These are phyloP conservation scores for Lasioglossum lativentre DNA, from an alignment of 2,888 invertebrate genomes.

Conservation along the genomic window DNA sequence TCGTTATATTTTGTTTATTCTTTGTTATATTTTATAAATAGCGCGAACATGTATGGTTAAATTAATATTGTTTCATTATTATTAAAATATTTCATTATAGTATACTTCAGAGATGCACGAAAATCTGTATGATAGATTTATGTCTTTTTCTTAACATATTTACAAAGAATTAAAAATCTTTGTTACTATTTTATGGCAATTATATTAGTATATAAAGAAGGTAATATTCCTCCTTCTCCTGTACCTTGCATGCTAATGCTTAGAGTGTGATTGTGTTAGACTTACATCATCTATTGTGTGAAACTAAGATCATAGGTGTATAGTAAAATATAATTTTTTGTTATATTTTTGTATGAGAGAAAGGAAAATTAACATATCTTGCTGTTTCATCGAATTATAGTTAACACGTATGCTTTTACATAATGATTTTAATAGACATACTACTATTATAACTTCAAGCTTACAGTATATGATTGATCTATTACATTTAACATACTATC, in stretches of 20 bases:
- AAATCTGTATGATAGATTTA: slow-evolving; percentile 15
- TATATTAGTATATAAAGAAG: slow-evolving; percentile 31
- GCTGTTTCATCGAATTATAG: slow-evolving; percentile 65
- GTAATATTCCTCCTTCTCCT: slow-evolving; percentile 59
- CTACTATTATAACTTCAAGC: slow-evolving; percentile 16
- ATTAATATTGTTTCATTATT: slow-evolving; percentile 3
- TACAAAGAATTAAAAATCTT: slow-evolving; percentile 17
- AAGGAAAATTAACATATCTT: slow-evolving; percentile 62
- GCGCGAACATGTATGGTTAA: neutral
- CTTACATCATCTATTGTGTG: slow-evolving; percentile 76
- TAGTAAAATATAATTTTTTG: slow-evolving; percentile 56
- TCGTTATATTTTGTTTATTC: slow-evolving; percentile 20
- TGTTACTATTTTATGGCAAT: slow-evolving; percentile 2
- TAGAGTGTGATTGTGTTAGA: slow-evolving; percentile 84
- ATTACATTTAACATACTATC: slow-evolving; percentile 13
- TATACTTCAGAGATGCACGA: slow-evolving; percentile 7
- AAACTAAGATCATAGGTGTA: slow-evolving; percentile 69
- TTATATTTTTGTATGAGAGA: slow-evolving; percentile 33
- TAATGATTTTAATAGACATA: slow-evolving; percentile 44
- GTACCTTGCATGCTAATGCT: slow-evolving; percentile 80
- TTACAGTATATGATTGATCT: slow-evolving; percentile 2
- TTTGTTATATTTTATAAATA: neutral
- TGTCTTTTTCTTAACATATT: slow-evolving; percentile 10
- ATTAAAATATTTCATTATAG: slow-evolving; percentile 1
- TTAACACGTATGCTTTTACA: slow-evolving; percentile 62